A percentile compares a stretch with the other conserved stretches of the same genome.
Evolutionary conservation across 2,113 vertebrate genomes (phyloP).

Genomic region (Phodopus roborovskii): DNA sequence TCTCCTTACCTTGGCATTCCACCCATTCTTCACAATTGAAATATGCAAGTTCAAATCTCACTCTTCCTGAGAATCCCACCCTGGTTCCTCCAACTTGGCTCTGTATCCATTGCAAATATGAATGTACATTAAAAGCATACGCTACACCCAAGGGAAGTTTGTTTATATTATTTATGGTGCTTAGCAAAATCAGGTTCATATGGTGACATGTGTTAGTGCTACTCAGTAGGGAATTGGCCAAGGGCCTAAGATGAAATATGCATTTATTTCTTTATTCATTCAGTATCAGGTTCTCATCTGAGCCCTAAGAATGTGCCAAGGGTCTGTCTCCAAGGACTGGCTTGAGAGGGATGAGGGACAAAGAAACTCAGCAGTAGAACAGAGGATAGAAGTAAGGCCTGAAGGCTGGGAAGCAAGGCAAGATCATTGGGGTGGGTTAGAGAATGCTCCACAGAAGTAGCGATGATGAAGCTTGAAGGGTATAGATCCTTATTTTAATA

Average conservation of each 20-base stretch:
- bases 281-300: too few species aligned
- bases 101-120: background rate
- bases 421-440: background rate
- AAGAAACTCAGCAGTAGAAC: background rate
- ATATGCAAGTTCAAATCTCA: background rate
- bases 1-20: background rate
- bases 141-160: background rate
- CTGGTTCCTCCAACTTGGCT: background rate
- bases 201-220: background rate
- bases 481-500: background rate
- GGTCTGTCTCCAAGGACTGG: background rate
- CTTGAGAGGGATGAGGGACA: background rate
- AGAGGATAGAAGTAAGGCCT: background rate
- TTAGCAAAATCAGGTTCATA: constrained; percentile 44
- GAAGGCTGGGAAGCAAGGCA: background rate
- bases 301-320: background rate
- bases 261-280: background rate
- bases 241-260: background rate
- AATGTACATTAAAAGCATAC: background rate
- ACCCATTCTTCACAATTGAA: background rate
- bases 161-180: background rate
- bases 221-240: background rate
- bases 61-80: background rate
- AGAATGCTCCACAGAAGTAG: background rate
- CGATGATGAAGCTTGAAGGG: background rate